These are phyloP conservation scores for Agrypnia vestita DNA, from an alignment of 1,140 invertebrate genomes.

Conservation along the genomic window DNA sequence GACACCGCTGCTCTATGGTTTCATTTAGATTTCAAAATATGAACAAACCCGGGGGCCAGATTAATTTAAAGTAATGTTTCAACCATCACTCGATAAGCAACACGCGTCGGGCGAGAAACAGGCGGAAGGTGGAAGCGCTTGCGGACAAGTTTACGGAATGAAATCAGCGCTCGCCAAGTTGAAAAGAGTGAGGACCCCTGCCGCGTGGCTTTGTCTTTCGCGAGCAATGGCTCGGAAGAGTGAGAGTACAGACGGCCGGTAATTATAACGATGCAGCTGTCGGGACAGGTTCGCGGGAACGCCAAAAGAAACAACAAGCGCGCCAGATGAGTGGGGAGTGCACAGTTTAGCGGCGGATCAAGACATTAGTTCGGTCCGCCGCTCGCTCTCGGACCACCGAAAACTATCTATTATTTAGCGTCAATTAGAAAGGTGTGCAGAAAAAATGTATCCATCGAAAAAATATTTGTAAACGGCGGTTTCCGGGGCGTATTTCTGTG, in stretches of 20 bases:
- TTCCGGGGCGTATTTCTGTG: too few species aligned
- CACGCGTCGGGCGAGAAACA: too few species aligned
- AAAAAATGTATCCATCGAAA: too few species aligned
- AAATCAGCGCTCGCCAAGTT: not conserved
- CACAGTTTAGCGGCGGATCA: slow-evolving; percentile 30
- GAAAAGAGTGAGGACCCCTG: not conserved
- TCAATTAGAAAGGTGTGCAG: too few species aligned
- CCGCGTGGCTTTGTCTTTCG: not conserved
- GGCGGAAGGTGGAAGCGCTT: too few species aligned
- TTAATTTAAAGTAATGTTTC: too few species aligned
- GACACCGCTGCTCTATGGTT: too few species aligned
- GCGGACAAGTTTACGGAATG: too few species aligned
- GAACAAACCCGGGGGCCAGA: too few species aligned
- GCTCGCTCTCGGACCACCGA: slow-evolving; percentile 2
- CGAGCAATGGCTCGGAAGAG: not conserved
- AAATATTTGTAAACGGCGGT: too few species aligned
- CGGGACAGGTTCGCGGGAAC: slow-evolving; percentile 58
- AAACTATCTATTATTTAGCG: not conserved
- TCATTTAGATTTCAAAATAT: too few species aligned
- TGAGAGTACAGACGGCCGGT: slow-evolving; percentile 30
- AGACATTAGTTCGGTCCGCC: slow-evolving; percentile 33
- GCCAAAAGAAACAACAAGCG: slow-evolving; percentile 48
- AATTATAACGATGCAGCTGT: slow-evolving; percentile 60
- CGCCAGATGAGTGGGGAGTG: slow-evolving; percentile 25
- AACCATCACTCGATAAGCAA: too few species aligned